Evolutionary conservation across 2,888 invertebrate species (phyloP).

Genomic region (Acanthosepion esculentum): DNA sequence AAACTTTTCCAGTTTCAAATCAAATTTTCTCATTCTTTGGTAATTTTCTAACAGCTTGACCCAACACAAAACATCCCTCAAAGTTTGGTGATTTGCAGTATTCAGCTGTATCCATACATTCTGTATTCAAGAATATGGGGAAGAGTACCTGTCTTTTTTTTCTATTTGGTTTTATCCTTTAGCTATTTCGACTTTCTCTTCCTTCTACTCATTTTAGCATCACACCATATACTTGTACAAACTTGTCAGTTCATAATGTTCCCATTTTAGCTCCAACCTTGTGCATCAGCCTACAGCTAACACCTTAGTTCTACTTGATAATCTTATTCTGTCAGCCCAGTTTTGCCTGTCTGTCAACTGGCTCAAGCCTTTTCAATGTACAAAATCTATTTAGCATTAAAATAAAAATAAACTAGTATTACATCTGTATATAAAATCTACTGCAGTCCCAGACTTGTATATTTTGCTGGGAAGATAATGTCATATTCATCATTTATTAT

Average conservation of each 20-base stretch:
- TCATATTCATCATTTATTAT: no score
- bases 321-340: neutral
- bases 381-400: no score
- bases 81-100: no score
- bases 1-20: no score
- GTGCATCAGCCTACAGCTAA: neutral
- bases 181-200: neutral
- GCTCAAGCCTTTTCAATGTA: neutral
- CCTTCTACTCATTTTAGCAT: neutral
- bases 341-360: neutral
- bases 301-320: neutral
- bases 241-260: neutral
- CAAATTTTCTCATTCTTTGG: no score
- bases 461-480: no score
- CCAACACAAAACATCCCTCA: no score
- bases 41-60: no score
- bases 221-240: constrained; percentile 1
- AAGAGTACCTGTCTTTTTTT: neutral
- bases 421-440: no score
- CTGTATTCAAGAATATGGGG: neutral
- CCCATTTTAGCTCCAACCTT: neutral
- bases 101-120: no score
- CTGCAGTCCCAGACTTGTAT: no score
- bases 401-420: no score
- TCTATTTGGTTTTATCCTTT: neutral